These are phyloP conservation scores for Eupeodes luniger DNA, from an alignment of 2,888 invertebrate species.

Conservation along the genomic window DNA sequence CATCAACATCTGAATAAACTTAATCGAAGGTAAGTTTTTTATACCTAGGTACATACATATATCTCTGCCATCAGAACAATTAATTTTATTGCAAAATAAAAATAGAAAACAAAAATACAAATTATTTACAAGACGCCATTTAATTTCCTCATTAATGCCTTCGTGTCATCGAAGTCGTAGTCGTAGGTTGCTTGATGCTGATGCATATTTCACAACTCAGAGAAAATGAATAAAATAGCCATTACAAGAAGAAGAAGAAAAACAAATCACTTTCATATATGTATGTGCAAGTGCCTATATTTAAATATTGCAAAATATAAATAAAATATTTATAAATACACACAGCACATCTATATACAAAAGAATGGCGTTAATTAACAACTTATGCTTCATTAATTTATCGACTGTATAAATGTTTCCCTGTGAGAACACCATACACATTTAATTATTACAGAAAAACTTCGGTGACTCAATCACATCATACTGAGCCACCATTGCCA, in stretches of 20 bases:
- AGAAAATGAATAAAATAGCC: background rate
- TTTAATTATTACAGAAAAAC: conserved; percentile 54
- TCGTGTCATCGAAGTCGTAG: background rate
- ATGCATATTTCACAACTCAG: background rate
- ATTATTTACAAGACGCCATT: conserved; percentile 35
- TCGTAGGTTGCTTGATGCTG: too few relatives aligned
- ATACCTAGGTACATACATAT: background rate
- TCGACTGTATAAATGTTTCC: conserved; percentile 16
- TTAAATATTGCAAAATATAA: conserved; percentile 3
- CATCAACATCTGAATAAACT: background rate
- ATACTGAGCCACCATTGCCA: background rate
- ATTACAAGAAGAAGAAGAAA: background rate
- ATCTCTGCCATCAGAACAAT: conserved; percentile 3
- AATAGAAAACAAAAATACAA: background rate
- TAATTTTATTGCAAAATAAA: conserved; percentile 24
- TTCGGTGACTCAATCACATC: conserved; percentile 28
- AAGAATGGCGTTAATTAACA: conserved; percentile 59
- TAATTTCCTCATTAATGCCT: conserved; percentile 4
- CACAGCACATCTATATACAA: background rate
- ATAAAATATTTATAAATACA: conserved; percentile 2
- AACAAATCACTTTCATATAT: background rate
- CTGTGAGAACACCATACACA: conserved; percentile 28
- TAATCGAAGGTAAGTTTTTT: conserved; percentile 1
- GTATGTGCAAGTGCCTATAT: background rate
- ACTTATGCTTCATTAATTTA: conserved; percentile 70